Percentiles rank a stretch among this genome's conserved stretches.
These are phyloP conservation scores for Chloroclysta siterata DNA, from an alignment of 2,888 invertebrate genomes.

Conservation along the genomic window DNA sequence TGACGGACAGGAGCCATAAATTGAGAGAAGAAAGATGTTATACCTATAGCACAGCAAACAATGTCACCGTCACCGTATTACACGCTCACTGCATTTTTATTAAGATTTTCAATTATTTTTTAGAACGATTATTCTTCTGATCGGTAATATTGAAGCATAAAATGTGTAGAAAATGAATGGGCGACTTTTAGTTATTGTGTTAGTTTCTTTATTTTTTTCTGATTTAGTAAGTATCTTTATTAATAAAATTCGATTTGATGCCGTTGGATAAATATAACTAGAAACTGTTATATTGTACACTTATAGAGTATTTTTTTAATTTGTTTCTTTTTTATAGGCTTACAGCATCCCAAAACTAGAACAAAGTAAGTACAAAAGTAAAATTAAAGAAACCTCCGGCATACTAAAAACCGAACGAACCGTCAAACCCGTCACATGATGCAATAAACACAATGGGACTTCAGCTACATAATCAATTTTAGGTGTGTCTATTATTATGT, in stretches of 20 bases:
- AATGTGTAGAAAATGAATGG: slow-evolving; percentile 40
- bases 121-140: slow-evolving; percentile 41
- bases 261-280: neutral
- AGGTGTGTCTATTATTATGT: no score
- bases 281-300: no score
- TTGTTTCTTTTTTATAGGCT: slow-evolving; percentile 8
- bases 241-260: neutral
- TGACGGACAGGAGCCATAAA: no score
- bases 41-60: neutral
- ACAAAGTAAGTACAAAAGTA: slow-evolving; percentile 9
- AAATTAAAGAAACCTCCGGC: neutral
- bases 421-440: no score
- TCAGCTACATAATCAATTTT: no score
- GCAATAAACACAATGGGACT: no score
- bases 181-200: slow-evolving; percentile 31
- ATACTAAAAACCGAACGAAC: no score
- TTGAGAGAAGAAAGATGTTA: no score
- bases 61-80: slow-evolving; percentile 46
- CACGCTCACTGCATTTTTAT: slow-evolving; percentile 63
- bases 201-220: slow-evolving; percentile 33
- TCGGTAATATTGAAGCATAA: slow-evolving; percentile 5
- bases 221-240: slow-evolving; percentile 42
- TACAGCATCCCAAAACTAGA: slow-evolving; percentile 14
- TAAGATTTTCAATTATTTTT: slow-evolving; percentile 54
- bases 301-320: neutral